Evolutionary conservation across 2,888 invertebrate species (phyloP), one percentile per base, ranked within the genome.

Genomic region (Gymnosoma rotundatum): DNA sequence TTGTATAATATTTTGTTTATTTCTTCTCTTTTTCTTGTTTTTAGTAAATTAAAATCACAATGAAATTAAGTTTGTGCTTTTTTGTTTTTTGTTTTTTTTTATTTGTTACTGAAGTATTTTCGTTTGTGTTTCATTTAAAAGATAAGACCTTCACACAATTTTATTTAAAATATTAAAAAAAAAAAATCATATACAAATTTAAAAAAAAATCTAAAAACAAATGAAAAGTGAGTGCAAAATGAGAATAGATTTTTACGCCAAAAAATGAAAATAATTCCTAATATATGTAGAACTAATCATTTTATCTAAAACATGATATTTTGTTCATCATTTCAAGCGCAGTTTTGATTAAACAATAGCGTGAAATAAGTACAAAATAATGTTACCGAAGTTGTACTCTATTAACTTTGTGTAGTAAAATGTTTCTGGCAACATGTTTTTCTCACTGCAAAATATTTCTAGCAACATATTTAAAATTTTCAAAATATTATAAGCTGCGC

Each of bases 101-200:
- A 1, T 42, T 67, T 76, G 18, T 73, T 66, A 58, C 45, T 64
- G 45, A 64, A 45, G 42, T 66, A 36, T 58, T 58, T 38, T 48
- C 18, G 66, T 48, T 16, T 56, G 56, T 75, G 58, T 75, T 66
- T 66, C 20, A 58, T 56, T 32, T 66, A 36, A 45, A 38, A 48
- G 75, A 75, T 75, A 75, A 75, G 75, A 58, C 64, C 66, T 66
- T 75, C 36, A 66, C 48, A 75, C 64, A 66, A 48, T 66, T 75
- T 14, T 36, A 58, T 58, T 58, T 48, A 1, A 38, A 75, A 66
- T 32, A 48, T 66, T 20, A 75, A 66, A 63, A 21, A 58, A 0
- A n/a, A n/a, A 50, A n/a, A 18, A 20, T 6, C 50, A 52, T 20
- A 52, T 20, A 2, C 20, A 52, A 52, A 18, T 52, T 18, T 52